Evolutionary conservation across 2,113 vertebrate genomes (phyloP).

Genomic region (Notarius quadriscutis): DNA sequence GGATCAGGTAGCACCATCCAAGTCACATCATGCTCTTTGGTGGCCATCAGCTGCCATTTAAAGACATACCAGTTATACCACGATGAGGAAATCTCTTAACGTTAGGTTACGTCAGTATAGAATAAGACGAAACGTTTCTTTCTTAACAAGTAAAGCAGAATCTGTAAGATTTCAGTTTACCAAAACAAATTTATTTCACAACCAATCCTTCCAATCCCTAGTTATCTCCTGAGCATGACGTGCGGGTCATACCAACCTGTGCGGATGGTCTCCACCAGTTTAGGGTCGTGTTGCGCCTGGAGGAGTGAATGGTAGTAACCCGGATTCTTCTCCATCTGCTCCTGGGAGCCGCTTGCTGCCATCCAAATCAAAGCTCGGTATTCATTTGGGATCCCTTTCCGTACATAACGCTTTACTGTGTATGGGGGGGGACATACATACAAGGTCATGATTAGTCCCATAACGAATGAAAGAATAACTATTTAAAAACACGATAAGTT

Average conservation of each 20-base stretch:
- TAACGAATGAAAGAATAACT: too few relatives aligned
- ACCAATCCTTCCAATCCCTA: not conserved
- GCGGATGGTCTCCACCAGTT: constrained; percentile 82
- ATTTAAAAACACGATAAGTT: too few relatives aligned
- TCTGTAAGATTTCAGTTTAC: not conserved
- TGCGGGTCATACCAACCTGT: constrained; percentile 73
- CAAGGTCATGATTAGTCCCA: not conserved
- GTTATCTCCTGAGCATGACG: not conserved
- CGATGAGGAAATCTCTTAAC: not conserved
- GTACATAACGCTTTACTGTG: constrained; percentile 91
- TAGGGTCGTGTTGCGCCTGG: constrained; percentile 74
- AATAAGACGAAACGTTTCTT: not conserved
- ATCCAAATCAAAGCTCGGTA: constrained; percentile 89
- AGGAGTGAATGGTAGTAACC: constrained; percentile 87
- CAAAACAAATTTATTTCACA: not conserved
- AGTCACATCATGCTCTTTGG: not conserved
- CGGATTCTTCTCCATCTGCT: constrained; percentile 81
- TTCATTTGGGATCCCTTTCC: constrained; percentile 90
- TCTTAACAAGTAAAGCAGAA: not conserved
- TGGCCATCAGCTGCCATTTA: not conserved
- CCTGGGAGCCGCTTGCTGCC: constrained; percentile 87
- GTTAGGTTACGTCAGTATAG: not conserved
- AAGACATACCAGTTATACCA: not conserved
- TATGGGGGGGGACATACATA: not conserved
- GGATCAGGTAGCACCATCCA: not conserved